These are phyloP conservation scores for Galendromus occidentalis DNA, from an alignment of 1,140 invertebrate genomes.

Conservation along the genomic window DNA sequence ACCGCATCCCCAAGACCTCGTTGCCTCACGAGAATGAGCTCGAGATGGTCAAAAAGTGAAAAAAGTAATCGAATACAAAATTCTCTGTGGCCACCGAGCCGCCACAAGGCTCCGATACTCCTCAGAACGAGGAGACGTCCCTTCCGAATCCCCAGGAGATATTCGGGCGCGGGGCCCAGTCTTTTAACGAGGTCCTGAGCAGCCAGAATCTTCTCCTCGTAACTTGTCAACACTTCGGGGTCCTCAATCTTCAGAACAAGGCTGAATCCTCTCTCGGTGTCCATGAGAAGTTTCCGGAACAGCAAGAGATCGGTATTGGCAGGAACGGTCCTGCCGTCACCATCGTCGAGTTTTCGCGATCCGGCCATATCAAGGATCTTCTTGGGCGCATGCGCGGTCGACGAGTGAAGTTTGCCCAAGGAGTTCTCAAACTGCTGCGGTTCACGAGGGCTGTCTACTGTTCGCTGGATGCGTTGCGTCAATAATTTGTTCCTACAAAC, in stretches of 20 bases:
- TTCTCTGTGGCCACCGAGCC: neutral
- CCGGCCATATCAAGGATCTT: conserved; percentile 7
- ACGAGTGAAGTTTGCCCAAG: neutral
- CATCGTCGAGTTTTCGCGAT: neutral
- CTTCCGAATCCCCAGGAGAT: neutral
- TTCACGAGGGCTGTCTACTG: neutral
- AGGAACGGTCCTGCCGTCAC: neutral
- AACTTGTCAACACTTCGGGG: neutral
- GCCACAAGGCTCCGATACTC: conserved; percentile 2
- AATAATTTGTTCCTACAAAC: conserved; percentile 1
- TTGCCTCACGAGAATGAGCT: neutral
- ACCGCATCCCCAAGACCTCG: neutral
- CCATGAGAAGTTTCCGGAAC: conserved; percentile 1
- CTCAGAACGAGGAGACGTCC: neutral
- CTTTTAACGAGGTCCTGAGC: neutral
- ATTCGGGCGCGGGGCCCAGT: neutral
- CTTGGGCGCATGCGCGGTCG: neutral
- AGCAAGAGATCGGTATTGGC: conserved; percentile 1
- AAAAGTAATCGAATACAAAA: neutral
- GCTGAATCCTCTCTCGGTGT: neutral
- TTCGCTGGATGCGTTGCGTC: neutral
- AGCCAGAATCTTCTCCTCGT: neutral
- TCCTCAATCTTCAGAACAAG: neutral
- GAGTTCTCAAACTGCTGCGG: conserved; percentile 9
- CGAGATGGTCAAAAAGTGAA: neutral